Evolutionary conservation across 2,113 vertebrate genomes (phyloP), one percentile per base, ranked within the genome.

Genomic region (Alces alces): DNA sequence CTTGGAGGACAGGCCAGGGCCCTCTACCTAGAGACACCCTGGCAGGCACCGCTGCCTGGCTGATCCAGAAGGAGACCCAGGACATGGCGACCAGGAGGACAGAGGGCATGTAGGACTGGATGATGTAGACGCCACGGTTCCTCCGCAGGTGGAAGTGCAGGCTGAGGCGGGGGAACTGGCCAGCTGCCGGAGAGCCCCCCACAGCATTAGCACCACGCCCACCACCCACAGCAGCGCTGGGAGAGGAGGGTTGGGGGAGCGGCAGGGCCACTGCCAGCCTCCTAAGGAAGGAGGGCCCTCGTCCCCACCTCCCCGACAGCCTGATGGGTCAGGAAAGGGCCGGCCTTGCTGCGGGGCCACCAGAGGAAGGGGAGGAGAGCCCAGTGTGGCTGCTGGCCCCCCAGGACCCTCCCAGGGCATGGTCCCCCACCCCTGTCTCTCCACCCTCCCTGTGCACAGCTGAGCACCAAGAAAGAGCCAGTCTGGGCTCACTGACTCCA

Each of bases 41-140:
- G 95, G 99, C 99, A 7, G 99, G 99, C 94, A 99, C 99, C 0
- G 99, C 99, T 8, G 99, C 99, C 98, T 99, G 99, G 89, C 99
- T 99, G 98, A 99, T 99, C 99, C 99, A 99, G 97, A 99, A 99
- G 82, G 99, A 99, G 10, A 99, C 99, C 99, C 99, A 99, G 0
- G 99, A 99, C 99, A 99, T 99, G 98, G 99, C 99, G 3, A 99
- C 99, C 84, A 99, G 98, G 0, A 99, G 98, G 93, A 99, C 99
- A 0, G 99, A 99, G 17, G 99, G 99, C 99, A 99, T 99, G 2
- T 99, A 99, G 33, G 99, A 99, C 98, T 99, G 99, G 97, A 99
- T 99, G 98, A 99, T 99, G 98, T 99, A 99, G 97, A 99, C 99
- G 0, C 99, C 99, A 27, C 99, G 98, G 66, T 99, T 99, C 82